Percentiles rank a stretch among this genome's conserved stretches.
These are phyloP conservation scores for Papilio aristodemus DNA, from an alignment of 1,140 invertebrate species.

Conservation along the genomic window DNA sequence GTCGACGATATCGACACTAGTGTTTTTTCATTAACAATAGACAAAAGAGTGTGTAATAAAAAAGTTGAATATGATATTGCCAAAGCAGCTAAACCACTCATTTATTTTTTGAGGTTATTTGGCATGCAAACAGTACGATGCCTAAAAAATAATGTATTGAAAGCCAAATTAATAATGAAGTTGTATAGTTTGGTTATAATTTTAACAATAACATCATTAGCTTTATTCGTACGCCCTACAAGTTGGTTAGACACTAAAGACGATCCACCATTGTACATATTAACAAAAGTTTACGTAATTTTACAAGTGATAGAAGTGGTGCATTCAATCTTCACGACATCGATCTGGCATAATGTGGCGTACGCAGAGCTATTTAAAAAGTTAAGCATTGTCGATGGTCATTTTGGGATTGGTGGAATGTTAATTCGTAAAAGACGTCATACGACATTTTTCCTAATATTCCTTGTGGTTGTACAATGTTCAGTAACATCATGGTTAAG, in stretches of 20 bases:
- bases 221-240: constrained; percentile 38
- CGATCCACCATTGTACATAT: constrained; percentile 56
- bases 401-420: constrained; percentile 43
- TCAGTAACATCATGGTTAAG: constrained; percentile 41
- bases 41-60: constrained; percentile 31
- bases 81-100: constrained; percentile 51
- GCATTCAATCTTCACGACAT: constrained; percentile 47
- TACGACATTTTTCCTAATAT: constrained; percentile 42
- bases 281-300: constrained; percentile 51
- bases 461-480: constrained; percentile 41
- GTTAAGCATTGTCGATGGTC: constrained; percentile 48
- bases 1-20: constrained; percentile 3
- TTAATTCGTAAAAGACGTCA: constrained; percentile 43
- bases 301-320: constrained; percentile 49
- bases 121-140: constrained; percentile 50
- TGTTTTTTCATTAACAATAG: constrained; percentile 24
- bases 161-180: constrained; percentile 43
- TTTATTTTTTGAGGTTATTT: constrained; percentile 52
- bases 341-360: constrained; percentile 45
- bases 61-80: constrained; percentile 42
- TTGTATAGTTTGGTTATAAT: constrained; percentile 49
- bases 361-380: constrained; percentile 52
- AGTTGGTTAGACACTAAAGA: constrained; percentile 47
- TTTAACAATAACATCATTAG: constrained; percentile 32
- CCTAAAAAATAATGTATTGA: constrained; percentile 38